Evolutionary conservation across 1,140 invertebrate species (phyloP).

Genomic region (Drosophila prosaltans): DNA sequence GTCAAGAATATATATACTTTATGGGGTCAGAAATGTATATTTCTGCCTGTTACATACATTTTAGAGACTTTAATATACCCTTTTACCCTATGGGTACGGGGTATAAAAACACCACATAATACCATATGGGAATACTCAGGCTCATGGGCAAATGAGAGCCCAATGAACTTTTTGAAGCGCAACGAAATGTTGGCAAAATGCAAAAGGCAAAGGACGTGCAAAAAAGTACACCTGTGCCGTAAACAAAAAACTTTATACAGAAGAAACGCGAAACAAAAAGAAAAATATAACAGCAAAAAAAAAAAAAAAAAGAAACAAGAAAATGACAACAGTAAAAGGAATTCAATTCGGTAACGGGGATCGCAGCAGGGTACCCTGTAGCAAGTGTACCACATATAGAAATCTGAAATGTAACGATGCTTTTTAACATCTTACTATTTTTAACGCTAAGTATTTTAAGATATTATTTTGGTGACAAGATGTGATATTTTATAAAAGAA

Average conservation of each 20-base stretch:
- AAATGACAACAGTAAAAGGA: conserved; percentile 66
- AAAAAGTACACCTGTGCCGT: conserved; percentile 77
- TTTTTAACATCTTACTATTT: too few species aligned
- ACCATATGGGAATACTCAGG: conserved; percentile 24
- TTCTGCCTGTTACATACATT: too few species aligned
- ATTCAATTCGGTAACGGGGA: neutral
- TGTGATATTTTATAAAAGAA: too few species aligned
- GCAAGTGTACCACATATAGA: neutral
- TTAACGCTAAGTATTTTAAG: too few species aligned
- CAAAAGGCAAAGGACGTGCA: conserved; percentile 70
- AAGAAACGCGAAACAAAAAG: conserved; percentile 56
- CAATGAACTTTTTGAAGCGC: conserved; percentile 79
- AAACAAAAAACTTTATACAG: conserved; percentile 54
- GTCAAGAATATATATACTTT: too few species aligned
- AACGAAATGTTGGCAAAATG: conserved; percentile 69
- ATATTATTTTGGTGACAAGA: too few species aligned
- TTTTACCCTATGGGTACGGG: too few species aligned
- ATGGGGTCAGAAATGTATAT: too few species aligned
- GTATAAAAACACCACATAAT: neutral
- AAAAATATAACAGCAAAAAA: conserved; percentile 39
- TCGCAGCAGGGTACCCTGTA: neutral
- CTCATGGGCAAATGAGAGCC: conserved; percentile 39
- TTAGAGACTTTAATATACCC: too few species aligned
- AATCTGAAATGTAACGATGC: too few species aligned
- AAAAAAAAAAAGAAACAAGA: conserved; percentile 55